A percentile compares a stretch with the other conserved stretches of the same genome.
These are phyloP conservation scores for Diaperis boleti DNA, from an alignment of 2,888 invertebrate genomes.

Conservation along the genomic window DNA sequence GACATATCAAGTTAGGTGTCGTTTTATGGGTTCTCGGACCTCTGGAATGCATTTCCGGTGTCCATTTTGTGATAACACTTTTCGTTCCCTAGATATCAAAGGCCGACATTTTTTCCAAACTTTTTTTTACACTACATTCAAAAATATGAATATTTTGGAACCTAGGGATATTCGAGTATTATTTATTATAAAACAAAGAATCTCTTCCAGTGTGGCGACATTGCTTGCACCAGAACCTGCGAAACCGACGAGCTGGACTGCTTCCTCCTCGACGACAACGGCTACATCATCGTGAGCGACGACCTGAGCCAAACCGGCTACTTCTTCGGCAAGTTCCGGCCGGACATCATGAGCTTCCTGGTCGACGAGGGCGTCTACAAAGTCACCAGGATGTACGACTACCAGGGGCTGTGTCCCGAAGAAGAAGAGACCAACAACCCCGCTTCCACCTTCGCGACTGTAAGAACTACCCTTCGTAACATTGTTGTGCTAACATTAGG, in stretches of 20 bases:
- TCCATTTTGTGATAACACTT: no score
- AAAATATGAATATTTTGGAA: no score
- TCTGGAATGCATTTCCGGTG: no score
- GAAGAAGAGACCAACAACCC: conserved; percentile 72
- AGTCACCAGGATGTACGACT: conserved; percentile 83
- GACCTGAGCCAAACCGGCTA: conserved; percentile 77
- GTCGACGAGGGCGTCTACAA: conserved; percentile 84
- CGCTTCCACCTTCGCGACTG: conserved; percentile 60
- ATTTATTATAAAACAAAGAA: no score
- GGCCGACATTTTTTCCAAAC: no score
- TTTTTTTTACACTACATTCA: no score
- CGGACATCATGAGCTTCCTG: conserved; percentile 80
- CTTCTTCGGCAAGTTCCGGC: conserved; percentile 86
- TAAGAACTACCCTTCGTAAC: conserved; percentile 48
- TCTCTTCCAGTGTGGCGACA: conserved; percentile 53
- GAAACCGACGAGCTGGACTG: conserved; percentile 81
- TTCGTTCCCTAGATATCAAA: no score
- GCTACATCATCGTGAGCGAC: conserved; percentile 83
- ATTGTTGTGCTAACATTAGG: no score
- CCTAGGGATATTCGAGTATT: no score
- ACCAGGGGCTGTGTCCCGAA: conserved; percentile 90
- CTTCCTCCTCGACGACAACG: conserved; percentile 89
- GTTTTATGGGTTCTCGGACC: no score
- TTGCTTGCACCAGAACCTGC: conserved; percentile 70
- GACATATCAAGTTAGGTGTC: no score